Conservation (phyloP, 1,140 invertebrate genomes). For the Aphelenchoides fujianensis region DNA sequence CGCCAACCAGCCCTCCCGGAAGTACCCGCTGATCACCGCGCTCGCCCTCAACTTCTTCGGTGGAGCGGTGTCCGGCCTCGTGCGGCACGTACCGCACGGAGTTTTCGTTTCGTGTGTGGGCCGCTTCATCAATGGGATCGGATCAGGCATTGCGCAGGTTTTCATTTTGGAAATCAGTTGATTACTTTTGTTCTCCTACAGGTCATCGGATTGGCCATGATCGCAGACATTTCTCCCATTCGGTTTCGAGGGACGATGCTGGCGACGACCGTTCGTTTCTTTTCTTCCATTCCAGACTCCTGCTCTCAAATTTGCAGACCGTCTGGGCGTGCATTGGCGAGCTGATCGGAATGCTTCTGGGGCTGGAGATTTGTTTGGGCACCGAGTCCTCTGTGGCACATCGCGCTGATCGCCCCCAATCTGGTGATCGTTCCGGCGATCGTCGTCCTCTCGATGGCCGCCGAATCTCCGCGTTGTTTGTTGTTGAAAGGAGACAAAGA, state of each 20-base stretch:
- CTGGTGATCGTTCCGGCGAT: constrained; percentile 38
- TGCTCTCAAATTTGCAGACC: constrained; percentile 28
- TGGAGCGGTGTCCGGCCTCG: constrained; percentile 32
- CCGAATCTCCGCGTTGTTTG: constrained; percentile 40
- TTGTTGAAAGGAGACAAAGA: constrained; percentile 31
- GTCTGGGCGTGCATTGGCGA: constrained; percentile 49
- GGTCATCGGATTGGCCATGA: constrained; percentile 28
- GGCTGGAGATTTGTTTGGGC: constrained; percentile 34
- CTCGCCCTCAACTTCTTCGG: constrained; percentile 44
- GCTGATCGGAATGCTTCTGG: constrained; percentile 41
- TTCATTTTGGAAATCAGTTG: not conserved
- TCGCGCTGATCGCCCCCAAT: constrained; percentile 34
- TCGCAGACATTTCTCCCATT: constrained; percentile 43
- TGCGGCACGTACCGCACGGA: constrained; percentile 23
- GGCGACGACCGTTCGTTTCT: constrained; percentile 38
- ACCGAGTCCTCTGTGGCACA: constrained; percentile 29
- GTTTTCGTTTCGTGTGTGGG: constrained; percentile 33
- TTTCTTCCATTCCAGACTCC: constrained; percentile 13
- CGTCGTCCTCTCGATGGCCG: constrained; percentile 22
- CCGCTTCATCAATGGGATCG: constrained; percentile 41
- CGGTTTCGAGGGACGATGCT: constrained; percentile 36
- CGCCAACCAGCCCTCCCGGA: constrained; percentile 31
- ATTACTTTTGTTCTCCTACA: not conserved
- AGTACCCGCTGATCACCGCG: constrained; percentile 34
- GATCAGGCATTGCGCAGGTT: constrained; percentile 42